Conservation (phyloP, 64 coral and sea anemone genomes). For the Actinia equina region DNA sequence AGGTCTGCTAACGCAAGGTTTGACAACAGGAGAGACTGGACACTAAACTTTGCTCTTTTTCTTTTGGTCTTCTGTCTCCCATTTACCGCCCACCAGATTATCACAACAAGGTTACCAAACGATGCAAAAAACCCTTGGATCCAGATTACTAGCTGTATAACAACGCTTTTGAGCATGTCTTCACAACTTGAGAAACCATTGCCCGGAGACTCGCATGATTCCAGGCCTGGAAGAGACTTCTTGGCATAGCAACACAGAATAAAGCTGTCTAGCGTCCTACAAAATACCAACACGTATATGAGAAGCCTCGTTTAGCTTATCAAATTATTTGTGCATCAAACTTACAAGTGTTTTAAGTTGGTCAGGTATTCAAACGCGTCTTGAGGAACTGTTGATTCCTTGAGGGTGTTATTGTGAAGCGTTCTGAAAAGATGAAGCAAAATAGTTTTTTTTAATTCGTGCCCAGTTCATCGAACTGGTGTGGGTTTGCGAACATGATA, state of each 20-base stretch:
- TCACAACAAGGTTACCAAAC: constrained; percentile 47
- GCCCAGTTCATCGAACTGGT: no score
- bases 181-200: constrained; percentile 49
- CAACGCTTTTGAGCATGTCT: constrained; percentile 44
- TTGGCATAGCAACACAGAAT: constrained; percentile 60
- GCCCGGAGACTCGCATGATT: constrained; percentile 1
- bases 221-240: neutral
- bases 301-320: neutral
- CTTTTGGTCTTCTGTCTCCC: neutral
- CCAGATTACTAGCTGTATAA: constrained; percentile 20
- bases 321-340: neutral
- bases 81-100: constrained; percentile 1
- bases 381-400: constrained; percentile 6
- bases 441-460: no score
- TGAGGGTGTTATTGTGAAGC: neutral
- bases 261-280: constrained; percentile 31
- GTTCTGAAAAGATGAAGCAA: neutral
- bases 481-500: no score
- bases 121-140: constrained; percentile 34
- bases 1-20: constrained; percentile 44
- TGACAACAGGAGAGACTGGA: constrained; percentile 49
- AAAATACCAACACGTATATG: neutral
- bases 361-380: neutral
- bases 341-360: constrained; percentile 31
- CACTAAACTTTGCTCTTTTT: neutral